Evolutionary conservation across 2,797 vertebrate species (phyloP), one percentile per base, ranked within the genome.

Genomic region (Pipistrellus nathusii): DNA sequence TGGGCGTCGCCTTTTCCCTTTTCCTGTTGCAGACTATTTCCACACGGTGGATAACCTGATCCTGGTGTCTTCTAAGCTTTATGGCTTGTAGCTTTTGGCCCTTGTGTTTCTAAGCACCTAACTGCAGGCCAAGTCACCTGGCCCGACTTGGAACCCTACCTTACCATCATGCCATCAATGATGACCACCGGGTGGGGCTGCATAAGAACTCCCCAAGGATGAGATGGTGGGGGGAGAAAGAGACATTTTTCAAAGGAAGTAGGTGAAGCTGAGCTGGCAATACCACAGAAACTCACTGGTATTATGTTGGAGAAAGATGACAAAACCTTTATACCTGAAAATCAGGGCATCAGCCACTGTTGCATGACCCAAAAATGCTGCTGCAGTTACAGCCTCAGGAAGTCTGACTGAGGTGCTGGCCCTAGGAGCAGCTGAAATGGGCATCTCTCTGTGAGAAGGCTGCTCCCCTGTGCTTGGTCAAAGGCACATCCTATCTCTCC

Each of bases 401-500:
- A 73, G 38, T 35, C 88, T 35, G 23, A 86, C 17, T 4, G 84
- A 59, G 23, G 57, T 10, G 35, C 66, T 75, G 5, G 2, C 0
- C 17, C 21, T 41, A n/a, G 32, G 38, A 69, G 85, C 32, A 11
- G 20, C 71, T 17, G 85, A 84, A 84, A 81, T 8, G 35, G 77
- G 21, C 71, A 38, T 81, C 32, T 78, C 8, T 76, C 64, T 81
- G 27, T 23, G 75, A 78, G 59, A 25, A 76, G 75, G n/a, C 66
- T 32, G 88, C 51, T 83, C 88, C 82, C 12, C 0, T 68, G 77
- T 75, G 35, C 89, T 78, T n/a, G 17, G 76, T 32, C 71, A 76
- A 44, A 82, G 51, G 76, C 25, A 41, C 27, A 80, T 27, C 84
- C 69, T 32, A 21, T 89, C 89, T 93, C 51, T 94, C 89, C 76